Base-by-base conservation (phyloP, 2,888 invertebrate genomes). In the Dasysyrphus albostriatus region DNA sequence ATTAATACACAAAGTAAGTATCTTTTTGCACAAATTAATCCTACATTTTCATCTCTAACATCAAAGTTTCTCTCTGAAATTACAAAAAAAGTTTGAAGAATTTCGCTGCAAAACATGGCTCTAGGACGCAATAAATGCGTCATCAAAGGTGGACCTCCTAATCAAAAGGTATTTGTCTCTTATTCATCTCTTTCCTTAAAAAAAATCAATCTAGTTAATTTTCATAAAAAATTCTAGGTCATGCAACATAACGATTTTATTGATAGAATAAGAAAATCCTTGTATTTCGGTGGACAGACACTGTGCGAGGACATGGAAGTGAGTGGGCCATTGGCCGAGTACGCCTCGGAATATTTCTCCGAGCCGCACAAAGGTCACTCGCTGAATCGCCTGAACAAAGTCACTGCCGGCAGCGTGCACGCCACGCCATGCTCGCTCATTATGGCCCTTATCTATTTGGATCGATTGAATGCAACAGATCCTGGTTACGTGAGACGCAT, bases 341-440 rank as follows among this genome's bases (percentile, higher is more conserved):
- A 98, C 89, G 97, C 98, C 51, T 97, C 98, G 37, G 96, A 96
- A 92, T 93, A 96, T 89, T 98, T 98, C 93, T 97, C 97, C 49
- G 95, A 95, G 91, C 94, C 95, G 14, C 96, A 96, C 92, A 95
- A 94, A 90, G 96, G 96, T 32, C 95, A 95, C 89, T 96, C 96
- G 1, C 93, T 97, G 91, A 96, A 97, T 90, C 94, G 96, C 80
- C 93, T 98, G 90, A 95, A 95, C 91, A 94, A 95, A 88, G 96
- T 96, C 89, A 95, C 96, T 89, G 97, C 97, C 88, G 96, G 96
- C 61, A 94, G 94, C 90, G 95, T 97, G 88, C 95, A 95, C 90
- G 97, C 98, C 7, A 97, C 98, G 9, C 98, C 99, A 0, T 98
- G 98, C 92, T 97, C 98, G 14, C 94, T 99, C 74, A 96, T 99